A percentile compares a stretch with the other conserved stretches of the same genome.
These are phyloP conservation scores for Venturia canescens DNA, from an alignment of 1,140 invertebrate genomes.

Conservation along the genomic window DNA sequence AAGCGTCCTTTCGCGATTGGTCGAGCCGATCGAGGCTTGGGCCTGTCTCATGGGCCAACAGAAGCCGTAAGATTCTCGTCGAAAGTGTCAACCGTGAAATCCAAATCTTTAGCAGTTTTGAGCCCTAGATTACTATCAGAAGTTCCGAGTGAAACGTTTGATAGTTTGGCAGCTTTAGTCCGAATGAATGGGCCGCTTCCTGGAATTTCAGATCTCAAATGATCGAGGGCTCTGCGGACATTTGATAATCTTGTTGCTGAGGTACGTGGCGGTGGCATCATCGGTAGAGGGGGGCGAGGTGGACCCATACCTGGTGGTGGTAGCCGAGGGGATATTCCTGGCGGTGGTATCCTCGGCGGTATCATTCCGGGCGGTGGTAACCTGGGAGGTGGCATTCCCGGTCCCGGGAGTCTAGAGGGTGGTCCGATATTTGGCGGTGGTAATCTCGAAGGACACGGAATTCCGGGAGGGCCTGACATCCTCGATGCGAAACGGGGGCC, in stretches of 20 bases:
- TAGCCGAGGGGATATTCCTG: constrained; percentile 30
- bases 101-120: constrained; percentile 60
- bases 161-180: background rate
- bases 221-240: background rate
- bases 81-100: constrained; percentile 68
- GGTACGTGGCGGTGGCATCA: background rate
- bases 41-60: constrained; percentile 15
- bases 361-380: constrained; percentile 55
- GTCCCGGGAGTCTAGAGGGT: constrained; percentile 52
- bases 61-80: constrained; percentile 64
- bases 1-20: background rate
- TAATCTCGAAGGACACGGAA: constrained; percentile 50
- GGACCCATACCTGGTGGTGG: constrained; percentile 13
- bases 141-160: background rate
- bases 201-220: background rate
- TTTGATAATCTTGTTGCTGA: background rate
- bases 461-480: constrained; percentile 51
- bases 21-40: background rate
- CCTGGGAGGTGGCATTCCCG: constrained; percentile 54
- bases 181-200: background rate
- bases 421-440: constrained; percentile 44
- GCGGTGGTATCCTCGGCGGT: constrained; percentile 36
- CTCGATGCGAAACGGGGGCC: constrained; percentile 54
- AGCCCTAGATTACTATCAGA: background rate
- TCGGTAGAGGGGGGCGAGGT: background rate